Evolutionary conservation across 2,797 vertebrate species (phyloP).

Genomic region (Callimico goeldii): DNA sequence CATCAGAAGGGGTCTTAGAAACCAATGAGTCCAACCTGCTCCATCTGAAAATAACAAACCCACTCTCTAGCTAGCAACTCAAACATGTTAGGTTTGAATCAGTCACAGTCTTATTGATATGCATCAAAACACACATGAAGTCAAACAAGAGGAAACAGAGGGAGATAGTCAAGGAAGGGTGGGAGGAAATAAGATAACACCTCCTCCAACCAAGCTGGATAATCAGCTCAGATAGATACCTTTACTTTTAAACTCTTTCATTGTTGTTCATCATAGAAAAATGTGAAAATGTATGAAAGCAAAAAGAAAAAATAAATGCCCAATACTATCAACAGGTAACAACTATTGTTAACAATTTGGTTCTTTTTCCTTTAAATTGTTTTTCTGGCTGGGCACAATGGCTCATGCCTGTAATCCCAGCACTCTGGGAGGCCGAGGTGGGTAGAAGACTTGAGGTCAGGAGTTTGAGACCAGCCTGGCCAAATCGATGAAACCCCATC

Average conservation of each 20-base stretch:
- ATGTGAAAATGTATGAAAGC: neutral
- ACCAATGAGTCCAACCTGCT: neutral
- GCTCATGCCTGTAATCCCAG: too few species aligned
- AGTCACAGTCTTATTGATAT: neutral
- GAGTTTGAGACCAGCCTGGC: too few species aligned
- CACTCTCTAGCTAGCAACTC: neutral
- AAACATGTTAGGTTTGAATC: neutral
- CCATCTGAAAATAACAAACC: neutral
- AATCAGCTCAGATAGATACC: conserved; percentile 20
- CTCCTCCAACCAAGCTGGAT: neutral
- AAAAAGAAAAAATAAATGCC: conserved; percentile 43
- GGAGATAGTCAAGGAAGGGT: neutral
- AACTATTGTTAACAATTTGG: conserved; percentile 12
- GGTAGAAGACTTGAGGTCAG: too few species aligned
- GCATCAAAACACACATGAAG: neutral
- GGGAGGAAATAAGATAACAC: neutral
- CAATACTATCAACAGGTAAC: neutral
- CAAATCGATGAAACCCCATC: too few species aligned
- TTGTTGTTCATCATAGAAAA: conserved; percentile 27
- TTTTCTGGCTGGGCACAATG: neutral
- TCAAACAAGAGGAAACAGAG: conserved; percentile 22
- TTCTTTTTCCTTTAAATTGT: conserved; percentile 2
- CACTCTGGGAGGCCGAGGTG: too few species aligned
- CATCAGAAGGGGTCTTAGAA: neutral
- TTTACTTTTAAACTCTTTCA: conserved; percentile 12